A percentile compares a stretch with the other conserved stretches of the same genome.
Conservation (phyloP, 2,113 vertebrate species). For the Platysternon megacephalum region DNA sequence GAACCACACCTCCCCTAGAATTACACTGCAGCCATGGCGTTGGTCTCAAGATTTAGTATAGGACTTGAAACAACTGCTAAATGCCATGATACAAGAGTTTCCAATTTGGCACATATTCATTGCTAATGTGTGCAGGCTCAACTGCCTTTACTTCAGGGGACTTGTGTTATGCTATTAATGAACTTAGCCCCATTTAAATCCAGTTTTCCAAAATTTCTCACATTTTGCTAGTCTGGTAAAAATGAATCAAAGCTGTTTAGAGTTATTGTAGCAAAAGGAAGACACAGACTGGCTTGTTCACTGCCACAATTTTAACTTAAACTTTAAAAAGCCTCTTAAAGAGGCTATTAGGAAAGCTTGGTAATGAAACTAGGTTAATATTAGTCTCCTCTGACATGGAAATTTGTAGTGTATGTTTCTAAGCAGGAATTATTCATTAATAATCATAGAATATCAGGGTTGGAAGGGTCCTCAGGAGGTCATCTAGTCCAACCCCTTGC, state of each 20-base stretch:
- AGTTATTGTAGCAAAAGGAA: not conserved
- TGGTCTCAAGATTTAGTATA: not conserved
- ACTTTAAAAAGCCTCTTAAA: not conserved
- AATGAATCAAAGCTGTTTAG: not conserved
- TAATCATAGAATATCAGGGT: not conserved
- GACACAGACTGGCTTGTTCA: not conserved
- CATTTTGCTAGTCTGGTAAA: not conserved
- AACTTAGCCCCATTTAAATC: not conserved
- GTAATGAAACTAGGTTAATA: not conserved
- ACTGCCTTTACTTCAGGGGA: not conserved
- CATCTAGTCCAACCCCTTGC: too few relatives aligned
- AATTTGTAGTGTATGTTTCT: not conserved
- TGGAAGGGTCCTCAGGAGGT: too few relatives aligned
- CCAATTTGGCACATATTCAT: not conserved
- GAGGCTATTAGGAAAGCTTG: not conserved
- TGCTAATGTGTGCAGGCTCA: not conserved
- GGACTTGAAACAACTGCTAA: not conserved
- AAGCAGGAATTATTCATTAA: not conserved
- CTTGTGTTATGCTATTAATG: not conserved
- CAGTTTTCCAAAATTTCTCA: not conserved
- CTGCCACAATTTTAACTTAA: conserved; percentile 16
- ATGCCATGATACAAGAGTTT: not conserved
- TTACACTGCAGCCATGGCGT: not conserved
- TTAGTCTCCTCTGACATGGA: not conserved
- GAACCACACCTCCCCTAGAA: not conserved